These are phyloP conservation scores for Trypoxylon attenuatum DNA, from an alignment of 2,888 invertebrate genomes.

Conservation along the genomic window DNA sequence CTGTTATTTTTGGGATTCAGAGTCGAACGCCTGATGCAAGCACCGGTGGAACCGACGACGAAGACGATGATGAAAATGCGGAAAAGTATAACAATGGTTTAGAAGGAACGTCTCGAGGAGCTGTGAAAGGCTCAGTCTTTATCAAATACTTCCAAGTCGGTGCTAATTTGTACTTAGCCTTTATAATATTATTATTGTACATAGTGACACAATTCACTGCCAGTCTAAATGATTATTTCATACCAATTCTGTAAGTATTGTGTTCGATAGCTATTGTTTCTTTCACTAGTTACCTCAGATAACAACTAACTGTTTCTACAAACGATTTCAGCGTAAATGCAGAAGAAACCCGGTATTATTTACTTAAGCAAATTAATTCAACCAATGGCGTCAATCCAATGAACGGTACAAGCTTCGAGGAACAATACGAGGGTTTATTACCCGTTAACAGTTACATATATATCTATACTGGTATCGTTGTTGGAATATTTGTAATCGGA, in stretches of 20 bases:
- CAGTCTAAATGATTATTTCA: slow-evolving; percentile 82
- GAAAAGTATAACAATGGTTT: slow-evolving; percentile 61
- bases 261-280: too few species aligned
- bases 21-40: slow-evolving; percentile 67
- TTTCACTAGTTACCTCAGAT: too few species aligned
- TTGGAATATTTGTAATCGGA: slow-evolving; percentile 67
- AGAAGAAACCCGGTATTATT: slow-evolving; percentile 72
- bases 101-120: slow-evolving; percentile 74
- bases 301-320: neutral
- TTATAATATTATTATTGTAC: slow-evolving; percentile 75
- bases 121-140: slow-evolving; percentile 73
- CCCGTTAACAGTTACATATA: slow-evolving; percentile 76
- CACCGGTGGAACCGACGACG: slow-evolving; percentile 59
- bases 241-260: slow-evolving; percentile 71
- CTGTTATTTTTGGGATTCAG: too few species aligned
- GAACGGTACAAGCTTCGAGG: slow-evolving; percentile 13
- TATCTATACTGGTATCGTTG: slow-evolving; percentile 79
- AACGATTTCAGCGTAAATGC: slow-evolving; percentile 77
- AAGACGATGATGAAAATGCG: slow-evolving; percentile 63
- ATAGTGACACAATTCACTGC: slow-evolving; percentile 78
- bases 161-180: slow-evolving; percentile 74
- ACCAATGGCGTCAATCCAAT: too few species aligned
- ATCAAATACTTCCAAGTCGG: slow-evolving; percentile 77
- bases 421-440: slow-evolving; percentile 35
- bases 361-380: neutral